Evolutionary conservation across 2,888 invertebrate genomes (phyloP).

Genomic region (Orthonychiurus folsomi): DNA sequence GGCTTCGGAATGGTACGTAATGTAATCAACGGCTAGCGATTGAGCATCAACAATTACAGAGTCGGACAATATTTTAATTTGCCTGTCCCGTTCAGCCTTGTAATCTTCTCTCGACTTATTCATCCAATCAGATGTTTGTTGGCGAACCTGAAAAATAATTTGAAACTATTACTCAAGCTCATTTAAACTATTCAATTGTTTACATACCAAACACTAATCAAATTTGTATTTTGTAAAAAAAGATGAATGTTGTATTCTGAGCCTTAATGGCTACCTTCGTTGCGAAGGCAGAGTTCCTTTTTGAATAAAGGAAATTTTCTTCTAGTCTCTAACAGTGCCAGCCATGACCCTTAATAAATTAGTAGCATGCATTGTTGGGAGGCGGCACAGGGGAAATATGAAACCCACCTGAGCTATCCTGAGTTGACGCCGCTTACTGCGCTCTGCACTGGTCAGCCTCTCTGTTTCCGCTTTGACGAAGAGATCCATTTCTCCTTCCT

Average conservation of each 20-base stretch:
- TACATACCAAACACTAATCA: too few species aligned
- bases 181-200: too few species aligned
- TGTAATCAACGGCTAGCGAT: neutral
- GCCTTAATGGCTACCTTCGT: too few species aligned
- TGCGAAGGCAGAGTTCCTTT: too few species aligned
- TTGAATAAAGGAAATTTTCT: too few species aligned
- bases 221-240: too few species aligned
- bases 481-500: too few species aligned
- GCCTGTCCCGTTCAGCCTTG: neutral
- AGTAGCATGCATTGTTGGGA: too few species aligned
- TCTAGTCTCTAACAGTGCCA: neutral
- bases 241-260: too few species aligned
- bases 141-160: neutral
- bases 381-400: neutral
- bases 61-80: neutral
- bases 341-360: neutral
- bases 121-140: slow-evolving; percentile 7
- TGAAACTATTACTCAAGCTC: neutral
- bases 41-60: neutral
- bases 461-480: neutral
- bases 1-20: neutral
- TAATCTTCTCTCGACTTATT: neutral
- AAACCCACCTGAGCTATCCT: neutral
- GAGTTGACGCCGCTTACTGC: neutral
- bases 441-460: neutral